These are phyloP conservation scores for Onychorhynchus coronatus DNA, from an alignment of 2,113 vertebrate species.

Conservation along the genomic window DNA sequence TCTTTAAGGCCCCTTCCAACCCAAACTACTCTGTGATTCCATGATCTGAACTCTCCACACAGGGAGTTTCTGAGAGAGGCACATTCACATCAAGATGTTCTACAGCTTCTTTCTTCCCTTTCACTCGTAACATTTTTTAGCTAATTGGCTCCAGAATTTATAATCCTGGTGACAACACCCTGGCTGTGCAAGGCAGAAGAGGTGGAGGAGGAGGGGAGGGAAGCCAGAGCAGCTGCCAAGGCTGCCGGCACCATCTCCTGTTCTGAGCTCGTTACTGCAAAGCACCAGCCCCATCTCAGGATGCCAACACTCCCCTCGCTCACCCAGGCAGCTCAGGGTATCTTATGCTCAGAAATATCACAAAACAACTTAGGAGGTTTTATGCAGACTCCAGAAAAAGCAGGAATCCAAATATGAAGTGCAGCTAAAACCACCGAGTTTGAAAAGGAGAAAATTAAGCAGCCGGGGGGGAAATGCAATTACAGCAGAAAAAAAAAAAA, in stretches of 20 bases:
- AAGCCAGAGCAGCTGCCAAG: slow-evolving; percentile 10
- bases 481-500: slow-evolving; percentile 23
- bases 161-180: slow-evolving; percentile 49
- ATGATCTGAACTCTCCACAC: not conserved
- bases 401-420: slow-evolving; percentile 36
- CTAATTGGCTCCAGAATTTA: slow-evolving; percentile 70
- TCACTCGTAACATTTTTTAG: slow-evolving; percentile 53
- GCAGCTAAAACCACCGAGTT: slow-evolving; percentile 2
- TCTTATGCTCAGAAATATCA: not conserved
- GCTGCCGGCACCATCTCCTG: slow-evolving; percentile 70
- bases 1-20: not conserved
- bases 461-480: slow-evolving; percentile 23
- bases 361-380: not conserved
- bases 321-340: not conserved
- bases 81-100: not conserved
- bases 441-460: slow-evolving; percentile 70
- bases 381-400: slow-evolving; percentile 48
- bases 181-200: not conserved
- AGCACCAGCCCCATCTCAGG: not conserved
- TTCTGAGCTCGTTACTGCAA: slow-evolving; percentile 42
- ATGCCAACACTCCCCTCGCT: not conserved
- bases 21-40: not conserved
- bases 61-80: not conserved
- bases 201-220: slow-evolving; percentile 31
- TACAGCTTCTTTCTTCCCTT: slow-evolving; percentile 23